Evolutionary conservation across 2,113 vertebrate genomes (phyloP).

Genomic region (Cyphomyrus plagiostoma): DNA sequence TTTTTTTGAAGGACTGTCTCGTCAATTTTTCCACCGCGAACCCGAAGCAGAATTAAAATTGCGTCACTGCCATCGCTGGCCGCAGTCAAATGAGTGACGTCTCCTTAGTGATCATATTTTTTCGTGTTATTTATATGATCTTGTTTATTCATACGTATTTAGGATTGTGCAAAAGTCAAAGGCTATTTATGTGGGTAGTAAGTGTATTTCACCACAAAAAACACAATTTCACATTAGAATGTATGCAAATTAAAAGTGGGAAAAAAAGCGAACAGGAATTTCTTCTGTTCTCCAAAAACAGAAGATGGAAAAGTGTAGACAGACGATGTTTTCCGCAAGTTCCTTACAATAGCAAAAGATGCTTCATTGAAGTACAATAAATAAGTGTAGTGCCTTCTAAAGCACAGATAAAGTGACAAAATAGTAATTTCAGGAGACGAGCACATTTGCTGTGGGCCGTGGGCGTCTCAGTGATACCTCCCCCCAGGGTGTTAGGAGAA

Average conservation of each 20-base stretch:
- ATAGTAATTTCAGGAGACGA: background rate
- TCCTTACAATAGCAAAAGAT: background rate
- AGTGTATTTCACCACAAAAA: background rate
- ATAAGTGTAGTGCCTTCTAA: background rate
- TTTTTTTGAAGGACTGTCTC: background rate
- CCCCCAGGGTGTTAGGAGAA: background rate
- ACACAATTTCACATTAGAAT: background rate
- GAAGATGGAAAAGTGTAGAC: background rate
- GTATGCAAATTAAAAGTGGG: background rate
- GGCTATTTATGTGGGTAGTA: background rate
- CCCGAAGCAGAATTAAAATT: slow-evolving; percentile 50
- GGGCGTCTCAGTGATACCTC: background rate
- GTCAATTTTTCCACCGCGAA: slow-evolving; percentile 52
- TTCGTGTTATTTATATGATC: background rate
- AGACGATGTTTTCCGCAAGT: background rate
- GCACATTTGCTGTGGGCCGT: background rate
- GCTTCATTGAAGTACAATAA: background rate
- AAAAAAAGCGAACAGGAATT: background rate
- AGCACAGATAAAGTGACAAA: background rate
- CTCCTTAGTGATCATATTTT: background rate
- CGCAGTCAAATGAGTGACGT: background rate
- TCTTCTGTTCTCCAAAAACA: background rate
- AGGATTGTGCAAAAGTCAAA: background rate
- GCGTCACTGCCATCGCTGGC: background rate
- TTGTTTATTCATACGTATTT: background rate